Evolutionary conservation across 2,888 invertebrate genomes (phyloP), one percentile per base, ranked within the genome.

Genomic region (Catocala sponsa): DNA sequence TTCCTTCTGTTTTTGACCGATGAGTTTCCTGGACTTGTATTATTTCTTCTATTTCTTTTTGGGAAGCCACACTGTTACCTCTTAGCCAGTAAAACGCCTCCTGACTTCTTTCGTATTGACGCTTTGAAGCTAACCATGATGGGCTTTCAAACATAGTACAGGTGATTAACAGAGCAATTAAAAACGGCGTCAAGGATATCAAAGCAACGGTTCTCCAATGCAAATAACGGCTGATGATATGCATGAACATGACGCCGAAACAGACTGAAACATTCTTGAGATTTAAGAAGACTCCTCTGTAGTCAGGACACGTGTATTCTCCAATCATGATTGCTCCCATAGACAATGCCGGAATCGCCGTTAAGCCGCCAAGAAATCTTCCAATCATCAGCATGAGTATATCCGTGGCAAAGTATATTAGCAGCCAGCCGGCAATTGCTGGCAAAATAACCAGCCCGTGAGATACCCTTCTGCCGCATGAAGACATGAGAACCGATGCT

Each of bases 121-220:
- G 92, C 67, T 65, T 79, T 0, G 75, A 89, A 0, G 95, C 90
- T 47, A 96, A 78, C 96, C 96, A 96, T 2, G 92, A 87, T 0
- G 96, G 96, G 12, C 96, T 95, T 84, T 96, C 96, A 0, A 95
- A 95, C 70, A 95, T 86, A 0, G 95, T 90, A 7, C 86, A 79
- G 1, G 95, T 85, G 0, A 90, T 80, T 0, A 79, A 1, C 1
- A 89, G 51, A 0, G 88, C 73, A 0, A 83, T 0, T 0, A 81
- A 10, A 41, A 79, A 72, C 0, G 90, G 88, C 0, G 85, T 42
- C 4, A 86, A 6, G 0, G 79, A 71, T 0, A 83, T 55, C 2
- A 87, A 55, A 0, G 88, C 85, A 0, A 88, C 67, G 0, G 78
- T 84, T 57, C 83, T 82, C 88, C 88, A 91, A 5, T 81, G 59